Base-by-base conservation (phyloP, 2,113 vertebrate species). In the Cavia porcellus region DNA sequence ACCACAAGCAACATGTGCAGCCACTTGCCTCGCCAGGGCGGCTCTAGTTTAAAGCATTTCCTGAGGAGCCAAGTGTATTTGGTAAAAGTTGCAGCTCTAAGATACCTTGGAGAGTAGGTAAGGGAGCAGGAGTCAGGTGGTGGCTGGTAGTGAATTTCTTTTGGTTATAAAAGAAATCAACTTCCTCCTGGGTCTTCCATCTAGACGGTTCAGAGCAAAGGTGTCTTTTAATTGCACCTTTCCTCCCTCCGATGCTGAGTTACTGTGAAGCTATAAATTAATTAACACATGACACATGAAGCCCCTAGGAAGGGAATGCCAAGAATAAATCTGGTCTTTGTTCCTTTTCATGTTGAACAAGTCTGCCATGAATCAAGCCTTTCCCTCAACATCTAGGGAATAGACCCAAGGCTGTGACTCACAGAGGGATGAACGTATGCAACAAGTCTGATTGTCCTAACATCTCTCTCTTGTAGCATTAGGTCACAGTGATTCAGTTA, bases 261-360 rank as follows among this genome's bases (percentile, higher is more conserved):
- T 62, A n/a, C 74, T 86, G 66, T 94, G 92, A 95, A 95, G 45
- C 28, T 97, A 24, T 50, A 96, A 89, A 52, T 68, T 85, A 96
- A 96, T 30, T 72, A 55, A 12, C 84, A 28, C 86, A 3, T 94
- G 24, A 64, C 45, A 81, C 62, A 19, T 10, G 93, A 96, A 97
- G 57, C 83, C 35, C 35, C 13, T 85, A 77, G 75, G 45, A 96
- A 96, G 94, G 5, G n/a, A 79, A 81, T 90, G 96, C 80, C 25
- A 96, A 25, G 57, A 95, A 89, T 86, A 95, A 97, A 45, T 93
- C 28, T 90, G 74, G 45, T 55, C 72, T 96, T 96, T 92, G 87
- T 95, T 90, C 79, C 85, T 94, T 89, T 50, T 50, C 57, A 90
- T 74, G 83, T 95, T 50, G 47, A 88, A 96, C 97, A 81, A 38